These are phyloP conservation scores for Hemicrepidius hirtus DNA, from an alignment of 2,888 invertebrate species.

Conservation along the genomic window DNA sequence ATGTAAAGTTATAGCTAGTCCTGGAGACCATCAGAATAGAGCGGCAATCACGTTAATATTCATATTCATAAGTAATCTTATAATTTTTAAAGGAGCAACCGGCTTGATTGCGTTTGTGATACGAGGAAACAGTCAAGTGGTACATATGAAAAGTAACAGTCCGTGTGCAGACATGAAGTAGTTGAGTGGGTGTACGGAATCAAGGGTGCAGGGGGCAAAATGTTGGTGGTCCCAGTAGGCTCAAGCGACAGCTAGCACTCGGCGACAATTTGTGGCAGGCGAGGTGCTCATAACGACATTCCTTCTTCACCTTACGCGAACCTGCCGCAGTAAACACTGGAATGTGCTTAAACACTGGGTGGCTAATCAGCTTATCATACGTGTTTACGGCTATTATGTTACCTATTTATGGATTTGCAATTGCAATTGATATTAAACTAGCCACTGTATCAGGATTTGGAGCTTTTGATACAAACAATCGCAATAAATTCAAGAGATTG, in stretches of 20 bases:
- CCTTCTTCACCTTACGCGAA: slow-evolving; percentile 48
- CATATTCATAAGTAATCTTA: background rate
- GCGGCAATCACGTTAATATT: slow-evolving; percentile 15
- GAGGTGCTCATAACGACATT: slow-evolving; percentile 57
- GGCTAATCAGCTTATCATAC: slow-evolving; percentile 25
- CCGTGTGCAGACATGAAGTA: slow-evolving; percentile 40
- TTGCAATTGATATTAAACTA: slow-evolving; percentile 1
- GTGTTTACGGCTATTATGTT: slow-evolving; percentile 11
- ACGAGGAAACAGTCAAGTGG: slow-evolving; percentile 28
- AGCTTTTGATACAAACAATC: background rate
- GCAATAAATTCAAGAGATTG: too few relatives aligned
- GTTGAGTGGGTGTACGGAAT: slow-evolving; percentile 47
- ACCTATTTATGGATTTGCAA: slow-evolving; percentile 15
- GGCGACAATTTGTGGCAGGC: slow-evolving; percentile 59
- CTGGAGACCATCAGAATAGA: slow-evolving; percentile 1
- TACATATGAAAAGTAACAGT: slow-evolving; percentile 35
- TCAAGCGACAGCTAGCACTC: slow-evolving; percentile 39
- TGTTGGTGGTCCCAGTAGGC: slow-evolving; percentile 51
- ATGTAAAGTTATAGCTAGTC: slow-evolving; percentile 36
- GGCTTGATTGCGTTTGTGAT: slow-evolving; percentile 20
- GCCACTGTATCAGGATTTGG: background rate
- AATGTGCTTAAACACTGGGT: slow-evolving; percentile 34
- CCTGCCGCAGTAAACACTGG: slow-evolving; percentile 39
- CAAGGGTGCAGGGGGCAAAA: slow-evolving; percentile 41
- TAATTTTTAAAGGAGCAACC: slow-evolving; percentile 5